phyloP scores from a whole-genome alignment of 1,140 invertebrate species.

The Aphaenogaster floridana region DNA sequence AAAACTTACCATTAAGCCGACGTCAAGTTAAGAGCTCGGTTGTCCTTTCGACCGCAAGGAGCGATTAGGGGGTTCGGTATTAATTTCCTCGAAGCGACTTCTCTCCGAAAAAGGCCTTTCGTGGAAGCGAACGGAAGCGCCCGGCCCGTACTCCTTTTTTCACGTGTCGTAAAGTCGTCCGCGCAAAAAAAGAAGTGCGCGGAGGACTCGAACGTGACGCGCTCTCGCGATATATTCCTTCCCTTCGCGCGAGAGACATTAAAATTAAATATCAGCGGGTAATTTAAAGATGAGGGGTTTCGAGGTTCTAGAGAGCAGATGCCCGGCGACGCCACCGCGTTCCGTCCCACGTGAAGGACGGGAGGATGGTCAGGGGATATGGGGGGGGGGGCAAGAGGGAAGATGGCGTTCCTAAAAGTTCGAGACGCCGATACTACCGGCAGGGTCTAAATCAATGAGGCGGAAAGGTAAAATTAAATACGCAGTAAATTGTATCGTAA shows the following conservation, averaged over 20 bases:
- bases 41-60: conserved; percentile 14
- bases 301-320: conserved; percentile 5
- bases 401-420: conserved; percentile 44
- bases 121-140: conserved; percentile 50
- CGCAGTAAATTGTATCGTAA: conserved; percentile 79
- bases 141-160: conserved; percentile 22
- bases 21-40: conserved; percentile 11
- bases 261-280: conserved; percentile 53
- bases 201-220: background rate
- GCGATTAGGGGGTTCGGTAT: conserved; percentile 31
- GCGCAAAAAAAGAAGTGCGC: conserved; percentile 17
- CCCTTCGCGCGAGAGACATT: conserved; percentile 12
- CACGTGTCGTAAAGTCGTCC: conserved; percentile 33
- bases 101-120: conserved; percentile 20
- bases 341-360: background rate
- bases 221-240: conserved; percentile 7
- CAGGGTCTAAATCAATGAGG: conserved; percentile 69
- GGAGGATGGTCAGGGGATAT: background rate
- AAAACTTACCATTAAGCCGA: background rate
- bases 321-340: background rate
- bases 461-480: conserved; percentile 76
- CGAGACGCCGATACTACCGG: conserved; percentile 45
- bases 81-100: conserved; percentile 34
- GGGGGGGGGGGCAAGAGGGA: background rate
- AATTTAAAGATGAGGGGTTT: conserved; percentile 48